Evolutionary conservation across 2,797 vertebrate species (phyloP), one percentile per base, ranked within the genome.

Genomic region (Semaprochilodus insignis): DNA sequence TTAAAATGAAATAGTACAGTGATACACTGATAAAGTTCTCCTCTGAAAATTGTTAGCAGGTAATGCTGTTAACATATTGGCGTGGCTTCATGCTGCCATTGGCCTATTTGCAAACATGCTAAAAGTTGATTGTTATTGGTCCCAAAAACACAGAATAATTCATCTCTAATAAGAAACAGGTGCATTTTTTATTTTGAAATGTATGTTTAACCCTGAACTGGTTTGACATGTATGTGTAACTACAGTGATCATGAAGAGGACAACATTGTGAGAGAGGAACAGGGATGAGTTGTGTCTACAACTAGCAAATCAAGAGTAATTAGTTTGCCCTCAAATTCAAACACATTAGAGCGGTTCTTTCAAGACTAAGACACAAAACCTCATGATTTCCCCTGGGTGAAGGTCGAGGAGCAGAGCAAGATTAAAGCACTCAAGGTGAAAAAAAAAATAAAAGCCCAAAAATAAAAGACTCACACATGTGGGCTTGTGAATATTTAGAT

Each of bases 361-460:
- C 62, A 78, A 81, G 82, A 75, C 52, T 82, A 72, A 62, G 59
- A 62, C 85, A 85, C 86, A 81, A 79, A 71, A 84, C 69, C 82
- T 63, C 15, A 66, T 91, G 86, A 91, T 89, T 91, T 91, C 86
- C 77, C 89, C 57, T 34, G 85, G 81, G 88, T 77, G 55, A 79
- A 63, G 73, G 70, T 80, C 70, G 31, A 74, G 72, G 59, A 7
- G 17, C 66, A 36, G n/a, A 83, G 63, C 54, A 31, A 77, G 84
- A 89, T 91, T 84, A 86, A 86, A 87, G 57, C 85, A 75, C 74
- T 85, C 74, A 86, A 87, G 85, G 72, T 83, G 70, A 85, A 87
- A 81, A 82, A 81, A 48, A 44, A 78, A 74, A 44, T n/a, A n/a
- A 44, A 44, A 36, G 65, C 25, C 21, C 36, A 34, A 76, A 69